Evolutionary conservation across 2,888 invertebrate genomes (phyloP), one percentile per base, ranked within the genome.

Genomic region (Papilio demoleus): DNA sequence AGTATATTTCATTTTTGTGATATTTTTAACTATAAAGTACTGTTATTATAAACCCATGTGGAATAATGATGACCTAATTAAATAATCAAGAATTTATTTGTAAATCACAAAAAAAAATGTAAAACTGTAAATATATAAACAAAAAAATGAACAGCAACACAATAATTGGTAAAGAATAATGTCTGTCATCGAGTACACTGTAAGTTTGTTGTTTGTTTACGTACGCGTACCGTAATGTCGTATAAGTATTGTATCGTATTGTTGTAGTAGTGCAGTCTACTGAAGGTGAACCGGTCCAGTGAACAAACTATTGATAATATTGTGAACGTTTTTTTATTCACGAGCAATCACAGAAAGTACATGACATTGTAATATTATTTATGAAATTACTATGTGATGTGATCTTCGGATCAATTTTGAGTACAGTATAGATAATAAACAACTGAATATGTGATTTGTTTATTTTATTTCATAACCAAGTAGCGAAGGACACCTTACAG

Each of bases 401-500:
- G 94, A 94, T 94, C 94, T 92, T 92, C 92, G 93, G 94, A 94
- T 94, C 94, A 94, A 94, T 94, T 94, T 94, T 94, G 94, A 95
- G 94, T 94, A 95, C 94, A 94, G 94, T 94, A 94, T 94, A 94
- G 94, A 94, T 94, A 94, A 94, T 94, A 94, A 94, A 94, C 94
- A 93, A 93, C 92, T 93, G 94, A 94, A 94, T 94, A 94, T 94
- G 94, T 95, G 92, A 93, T 85, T 72, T 79, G 82, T 76, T 74
- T 79, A 76, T 89, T 90, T 89, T 76, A 84, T 86, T 88, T 84
- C 73, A 38, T 14, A 56, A 65, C 66, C 68, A 68, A 68, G 42
- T 65, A 68, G 65, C 8, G 60, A 36, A 65, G 50, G 34, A 50
- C 50, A 60, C 68, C 68, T 68, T 34, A 50, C 60, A 64, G 22